phyloP scores from a whole-genome alignment of 2,113 vertebrate genomes.

The Corythornis madagascariensis region DNA sequence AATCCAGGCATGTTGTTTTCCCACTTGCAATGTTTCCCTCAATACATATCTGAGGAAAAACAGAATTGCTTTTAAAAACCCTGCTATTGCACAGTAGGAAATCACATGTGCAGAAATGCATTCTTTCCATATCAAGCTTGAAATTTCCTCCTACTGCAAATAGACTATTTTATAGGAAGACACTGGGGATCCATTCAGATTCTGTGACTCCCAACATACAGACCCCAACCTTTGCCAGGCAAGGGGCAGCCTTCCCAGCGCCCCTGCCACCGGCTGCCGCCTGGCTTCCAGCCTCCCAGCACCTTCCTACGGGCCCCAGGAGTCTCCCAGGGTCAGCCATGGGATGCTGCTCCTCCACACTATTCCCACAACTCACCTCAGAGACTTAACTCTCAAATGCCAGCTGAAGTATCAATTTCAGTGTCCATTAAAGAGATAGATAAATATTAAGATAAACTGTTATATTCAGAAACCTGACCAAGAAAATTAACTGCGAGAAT shows the following conservation, averaged over 20 bases:
- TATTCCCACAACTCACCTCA: not conserved
- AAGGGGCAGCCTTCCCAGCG: not conserved
- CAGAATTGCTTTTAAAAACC: not conserved
- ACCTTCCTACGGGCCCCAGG: not conserved
- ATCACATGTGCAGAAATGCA: fast-evolving
- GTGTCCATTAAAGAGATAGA: not conserved
- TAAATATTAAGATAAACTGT: not conserved
- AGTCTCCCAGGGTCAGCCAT: not conserved
- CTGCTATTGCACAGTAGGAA: not conserved
- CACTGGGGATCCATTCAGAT: not conserved
- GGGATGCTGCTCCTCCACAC: not conserved
- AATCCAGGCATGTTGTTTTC: slow-evolving; percentile 93
- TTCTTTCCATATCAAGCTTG: not conserved
- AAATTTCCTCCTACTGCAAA: not conserved
- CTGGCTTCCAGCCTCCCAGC: not conserved
- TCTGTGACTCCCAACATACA: fast-evolving
- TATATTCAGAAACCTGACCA: not conserved
- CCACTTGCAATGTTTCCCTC: slow-evolving; percentile 97
- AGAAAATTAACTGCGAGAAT: not conserved
- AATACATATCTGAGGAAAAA: slow-evolving; percentile 83
- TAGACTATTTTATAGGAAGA: not conserved
- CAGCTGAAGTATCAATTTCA: not conserved
- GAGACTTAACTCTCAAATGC: not conserved
- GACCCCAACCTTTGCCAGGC: not conserved
- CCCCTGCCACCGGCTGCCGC: not conserved